These are phyloP conservation scores for Epinephelus malabaricus DNA, from an alignment of 2,797 vertebrate species.

Conservation along the genomic window DNA sequence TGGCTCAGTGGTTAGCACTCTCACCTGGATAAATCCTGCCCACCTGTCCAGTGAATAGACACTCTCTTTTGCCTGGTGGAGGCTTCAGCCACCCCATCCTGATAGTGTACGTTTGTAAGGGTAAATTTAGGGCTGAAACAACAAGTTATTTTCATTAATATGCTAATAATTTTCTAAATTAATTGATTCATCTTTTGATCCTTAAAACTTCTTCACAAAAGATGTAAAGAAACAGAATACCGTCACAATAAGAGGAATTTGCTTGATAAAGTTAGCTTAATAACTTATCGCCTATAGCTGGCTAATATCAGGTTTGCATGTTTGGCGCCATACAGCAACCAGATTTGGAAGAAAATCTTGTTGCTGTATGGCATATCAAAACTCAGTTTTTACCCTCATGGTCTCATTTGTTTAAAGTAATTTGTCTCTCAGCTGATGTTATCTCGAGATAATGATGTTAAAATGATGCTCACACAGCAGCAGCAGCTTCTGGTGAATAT, in stretches of 20 bases:
- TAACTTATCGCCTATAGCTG: background rate
- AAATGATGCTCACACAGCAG: slow-evolving; percentile 6
- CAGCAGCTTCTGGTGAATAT: background rate
- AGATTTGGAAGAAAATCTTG: background rate
- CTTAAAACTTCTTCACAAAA: too few relatives aligned
- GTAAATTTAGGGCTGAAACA: background rate
- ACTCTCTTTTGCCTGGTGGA: background rate
- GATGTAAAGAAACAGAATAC: background rate
- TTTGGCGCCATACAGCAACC: too few relatives aligned
- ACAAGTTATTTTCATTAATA: too few relatives aligned
- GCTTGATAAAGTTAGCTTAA: background rate
- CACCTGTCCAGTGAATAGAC: background rate
- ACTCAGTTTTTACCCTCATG: background rate
- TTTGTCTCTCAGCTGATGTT: background rate
- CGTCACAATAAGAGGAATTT: background rate
- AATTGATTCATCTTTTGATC: too few relatives aligned
- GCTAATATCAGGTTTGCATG: background rate
- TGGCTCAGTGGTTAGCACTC: background rate
- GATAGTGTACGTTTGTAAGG: background rate
- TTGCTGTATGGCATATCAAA: background rate
- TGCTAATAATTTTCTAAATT: too few relatives aligned
- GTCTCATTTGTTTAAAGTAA: background rate
- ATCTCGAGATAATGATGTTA: background rate
- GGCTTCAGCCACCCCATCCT: background rate
- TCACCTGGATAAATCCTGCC: background rate